These are phyloP conservation scores for Rattus norvegicus DNA, from an alignment of 2,113 vertebrate species.

Conservation along the genomic window GRCr8 NC_086033.1:62979001-62979500, in stretches of 20 bases:
- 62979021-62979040: too few species aligned
- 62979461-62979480: too few species aligned
- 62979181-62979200: not conserved
- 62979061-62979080: not conserved
- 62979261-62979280: not conserved
- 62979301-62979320: not conserved
- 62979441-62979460: too few species aligned
- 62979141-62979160: not conserved
- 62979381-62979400: not conserved
- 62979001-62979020: too few species aligned
- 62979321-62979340: not conserved
- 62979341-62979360: not conserved
- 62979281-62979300: not conserved
- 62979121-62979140: not conserved
- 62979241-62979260: not conserved
- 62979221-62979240: not conserved
- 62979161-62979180: not conserved
- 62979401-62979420: too few species aligned
- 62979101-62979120: not conserved
- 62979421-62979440: too few species aligned
- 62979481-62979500: too few species aligned
- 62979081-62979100: not conserved
- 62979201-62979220: not conserved
- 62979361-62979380: not conserved
- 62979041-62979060: too few species aligned